A percentile compares a stretch with the other conserved stretches of the same genome.
phyloP scores from a whole-genome alignment of 2,113 vertebrate genomes.

The Phrynosoma blainvillii region DNA sequence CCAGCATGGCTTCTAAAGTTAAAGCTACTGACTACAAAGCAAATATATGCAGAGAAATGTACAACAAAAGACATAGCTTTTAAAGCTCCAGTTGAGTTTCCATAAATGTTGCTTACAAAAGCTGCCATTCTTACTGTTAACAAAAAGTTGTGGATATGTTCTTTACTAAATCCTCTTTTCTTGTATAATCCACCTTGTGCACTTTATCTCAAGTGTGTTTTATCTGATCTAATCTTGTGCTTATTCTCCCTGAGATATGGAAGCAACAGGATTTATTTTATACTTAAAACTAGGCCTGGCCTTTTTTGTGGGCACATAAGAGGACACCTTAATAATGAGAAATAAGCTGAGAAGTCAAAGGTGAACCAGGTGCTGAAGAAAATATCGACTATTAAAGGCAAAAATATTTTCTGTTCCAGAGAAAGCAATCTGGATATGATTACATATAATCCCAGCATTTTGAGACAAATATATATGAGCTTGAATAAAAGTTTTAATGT shows the following conservation, averaged over 20 bases:
- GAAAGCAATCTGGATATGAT: constrained; percentile 57
- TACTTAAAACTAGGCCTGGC: constrained; percentile 86
- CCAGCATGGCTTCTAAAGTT: constrained; percentile 89
- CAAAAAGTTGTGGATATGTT: constrained; percentile 96
- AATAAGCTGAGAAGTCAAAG: constrained; percentile 75
- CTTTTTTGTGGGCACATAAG: constrained; percentile 84
- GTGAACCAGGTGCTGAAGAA: constrained; percentile 73
- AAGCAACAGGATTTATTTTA: constrained; percentile 94
- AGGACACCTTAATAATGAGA: constrained; percentile 96
- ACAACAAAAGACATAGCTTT: constrained; percentile 97
- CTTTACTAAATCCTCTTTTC: constrained; percentile 99
- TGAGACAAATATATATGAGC: constrained; percentile 27
- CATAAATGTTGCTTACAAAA: constrained; percentile 95
- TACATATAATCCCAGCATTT: constrained; percentile 53
- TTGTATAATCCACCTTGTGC: constrained; percentile 96
- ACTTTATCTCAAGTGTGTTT: constrained; percentile 97
- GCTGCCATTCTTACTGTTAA: constrained; percentile 91
- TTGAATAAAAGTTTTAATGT: constrained; percentile 16
- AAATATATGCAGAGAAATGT: constrained; percentile 98
- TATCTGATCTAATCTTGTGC: constrained; percentile 95
- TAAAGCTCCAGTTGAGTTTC: constrained; percentile 92
- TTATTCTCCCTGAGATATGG: constrained; percentile 89
- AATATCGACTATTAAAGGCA: constrained; percentile 65
- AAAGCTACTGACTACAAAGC: constrained; percentile 88
- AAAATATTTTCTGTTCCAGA: constrained; percentile 59